Evolutionary conservation across 2,797 vertebrate genomes (phyloP), one percentile per base, ranked within the genome.

Genomic region (Lepus oiostolus): DNA sequence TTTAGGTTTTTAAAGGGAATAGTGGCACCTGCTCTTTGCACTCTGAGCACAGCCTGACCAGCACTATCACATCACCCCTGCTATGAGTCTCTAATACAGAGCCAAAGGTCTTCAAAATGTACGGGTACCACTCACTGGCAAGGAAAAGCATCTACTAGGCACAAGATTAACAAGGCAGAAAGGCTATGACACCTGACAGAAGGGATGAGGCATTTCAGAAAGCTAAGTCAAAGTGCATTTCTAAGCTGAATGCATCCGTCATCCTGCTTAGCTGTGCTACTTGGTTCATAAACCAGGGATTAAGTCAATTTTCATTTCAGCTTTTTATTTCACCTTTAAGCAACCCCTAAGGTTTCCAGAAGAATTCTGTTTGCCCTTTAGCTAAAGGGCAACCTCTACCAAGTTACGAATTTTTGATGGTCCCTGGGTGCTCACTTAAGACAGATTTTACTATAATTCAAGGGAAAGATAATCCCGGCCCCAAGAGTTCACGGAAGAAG

Each of bases 271-370:
- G 96, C 94, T 89, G 58, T 90, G 85, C 96, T 96, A 96, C 96
- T 96, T 71, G 93, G 63, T 97, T 97, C 1, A 11, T 97, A 98
- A 98, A 98, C 97, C 97, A 95, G 95, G 97, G 98, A 98, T 98
- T 98, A 98, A 96, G 97, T 97, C 58, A 0, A 96, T 98, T 97
- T 97, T 98, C 97, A 98, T 95, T 86, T 96, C 94, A 96, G 97
- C 81, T 97, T 98, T 97, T 95, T 97, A 97, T 94, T 97, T 97
- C 93, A 97, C 97, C 97, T 86, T 0, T 97, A 98, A 98, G 85
- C 91, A 97, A 95, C 96, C 95, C 85, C 96, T 90, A 94, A 94
- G 95, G 95, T 88, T 96, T 97, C 92, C 85, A 89, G 91, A 85
- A 96, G 93, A 97, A 95, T 97, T 97, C 68, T 74, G 26, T 95